phyloP scores from a whole-genome alignment of 2,113 vertebrate genomes.

The Cranoglanis bouderius region DNA sequence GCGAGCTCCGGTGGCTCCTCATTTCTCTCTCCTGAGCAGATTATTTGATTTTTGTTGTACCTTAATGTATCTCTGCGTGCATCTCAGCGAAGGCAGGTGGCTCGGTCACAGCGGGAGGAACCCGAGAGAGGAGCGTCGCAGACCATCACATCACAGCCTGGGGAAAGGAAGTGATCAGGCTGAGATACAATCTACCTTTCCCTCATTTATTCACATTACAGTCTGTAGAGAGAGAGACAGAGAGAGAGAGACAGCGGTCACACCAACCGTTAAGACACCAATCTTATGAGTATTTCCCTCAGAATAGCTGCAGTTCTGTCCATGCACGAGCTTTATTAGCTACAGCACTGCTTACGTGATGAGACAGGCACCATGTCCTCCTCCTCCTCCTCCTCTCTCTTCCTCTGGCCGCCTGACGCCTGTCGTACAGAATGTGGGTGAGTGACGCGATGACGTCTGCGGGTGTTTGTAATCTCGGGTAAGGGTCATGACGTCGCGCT shows the following conservation, averaged over 20 bases:
- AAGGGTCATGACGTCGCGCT: neutral
- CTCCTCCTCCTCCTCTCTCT: conserved; percentile 6
- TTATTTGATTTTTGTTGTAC: neutral
- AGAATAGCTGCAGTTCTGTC: neutral
- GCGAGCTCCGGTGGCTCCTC: conserved; percentile 45
- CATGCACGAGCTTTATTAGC: neutral
- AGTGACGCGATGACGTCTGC: conserved; percentile 27
- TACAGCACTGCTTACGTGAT: conserved; percentile 16
- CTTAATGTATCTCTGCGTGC: neutral
- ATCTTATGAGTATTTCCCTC: neutral
- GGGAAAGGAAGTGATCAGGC: neutral
- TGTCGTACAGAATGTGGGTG: conserved; percentile 8
- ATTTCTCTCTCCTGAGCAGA: neutral
- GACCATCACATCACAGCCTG: conserved; percentile 11
- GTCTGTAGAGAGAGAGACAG: neutral
- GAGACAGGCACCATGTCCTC: neutral
- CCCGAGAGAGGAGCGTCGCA: neutral
- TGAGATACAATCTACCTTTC: neutral
- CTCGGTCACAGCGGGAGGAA: conserved; percentile 25
- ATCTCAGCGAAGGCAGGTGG: conserved; percentile 50
- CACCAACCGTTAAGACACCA: neutral
- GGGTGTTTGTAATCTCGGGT: conserved; percentile 6
- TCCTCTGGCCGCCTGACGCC: neutral
- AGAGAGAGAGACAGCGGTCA: neutral
- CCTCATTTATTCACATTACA: neutral